Evolutionary conservation across 2,113 vertebrate genomes (phyloP).

Genomic region (Sinosuthora webbiana): DNA sequence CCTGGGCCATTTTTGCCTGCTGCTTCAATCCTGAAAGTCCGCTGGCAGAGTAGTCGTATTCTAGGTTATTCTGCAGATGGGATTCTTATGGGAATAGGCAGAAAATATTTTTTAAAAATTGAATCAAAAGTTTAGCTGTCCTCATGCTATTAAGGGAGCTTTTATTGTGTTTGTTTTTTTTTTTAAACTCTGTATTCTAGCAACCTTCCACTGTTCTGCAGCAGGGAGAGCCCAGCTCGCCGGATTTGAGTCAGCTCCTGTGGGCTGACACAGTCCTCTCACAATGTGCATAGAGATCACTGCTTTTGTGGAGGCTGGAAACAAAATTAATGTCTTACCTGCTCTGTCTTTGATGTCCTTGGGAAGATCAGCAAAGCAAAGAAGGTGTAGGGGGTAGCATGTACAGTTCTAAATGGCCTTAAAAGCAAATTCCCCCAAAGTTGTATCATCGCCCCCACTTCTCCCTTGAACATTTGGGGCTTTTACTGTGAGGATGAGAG

Average conservation of each 20-base stretch:
- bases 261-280: background rate
- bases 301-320: background rate
- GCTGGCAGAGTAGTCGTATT: background rate
- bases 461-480: background rate
- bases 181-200: background rate
- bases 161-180: background rate
- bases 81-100: background rate
- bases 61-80: background rate
- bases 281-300: fast-evolving
- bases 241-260: background rate
- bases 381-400: background rate
- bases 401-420: background rate
- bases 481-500: background rate
- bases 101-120: background rate
- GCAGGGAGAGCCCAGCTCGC: background rate
- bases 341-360: background rate
- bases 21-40: background rate
- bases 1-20: fast-evolving
- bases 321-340: background rate
- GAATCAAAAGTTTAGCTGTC: background rate
- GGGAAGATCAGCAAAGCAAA: background rate
- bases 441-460: fast-evolving
- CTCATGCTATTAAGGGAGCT: background rate
- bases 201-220: background rate
- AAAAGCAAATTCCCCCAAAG: background rate